Percentiles rank a stretch among this genome's conserved stretches.
Evolutionary conservation across 2,888 invertebrate species (phyloP).

Genomic region (Ectemnius lituratus): DNA sequence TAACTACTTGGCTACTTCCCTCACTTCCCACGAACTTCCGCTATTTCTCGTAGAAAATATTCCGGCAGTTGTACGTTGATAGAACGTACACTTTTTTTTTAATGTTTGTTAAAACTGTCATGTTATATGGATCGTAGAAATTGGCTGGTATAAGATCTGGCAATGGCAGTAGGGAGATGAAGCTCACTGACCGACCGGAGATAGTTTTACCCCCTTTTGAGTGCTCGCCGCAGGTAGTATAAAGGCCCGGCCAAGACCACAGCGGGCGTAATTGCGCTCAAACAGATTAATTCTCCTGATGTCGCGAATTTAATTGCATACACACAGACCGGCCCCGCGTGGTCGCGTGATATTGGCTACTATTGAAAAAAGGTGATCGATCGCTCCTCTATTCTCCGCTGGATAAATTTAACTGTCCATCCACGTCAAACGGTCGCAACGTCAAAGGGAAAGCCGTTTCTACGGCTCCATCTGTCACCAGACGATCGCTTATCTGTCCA

Average conservation of each 20-base stretch:
- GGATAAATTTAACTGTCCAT: constrained; percentile 66
- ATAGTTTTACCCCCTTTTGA: neutral
- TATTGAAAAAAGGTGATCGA: constrained; percentile 53
- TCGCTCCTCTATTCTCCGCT: constrained; percentile 57
- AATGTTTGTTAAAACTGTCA: too few species aligned
- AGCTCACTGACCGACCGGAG: neutral
- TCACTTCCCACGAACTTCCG: neutral
- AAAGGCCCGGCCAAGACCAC: neutral
- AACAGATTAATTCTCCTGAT: constrained; percentile 49
- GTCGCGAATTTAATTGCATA: constrained; percentile 57
- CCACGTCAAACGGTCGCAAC: constrained; percentile 60
- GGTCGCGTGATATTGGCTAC: constrained; percentile 47
- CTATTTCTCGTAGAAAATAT: too few species aligned
- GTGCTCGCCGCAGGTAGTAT: neutral
- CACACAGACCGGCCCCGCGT: constrained; percentile 30
- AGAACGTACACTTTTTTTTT: too few species aligned
- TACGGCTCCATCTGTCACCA: constrained; percentile 55
- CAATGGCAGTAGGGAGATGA: neutral
- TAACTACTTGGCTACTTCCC: constrained; percentile 9
- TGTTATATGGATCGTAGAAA: too few species aligned
- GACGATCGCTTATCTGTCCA: constrained; percentile 54
- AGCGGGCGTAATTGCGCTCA: constrained; percentile 30
- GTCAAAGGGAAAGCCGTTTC: constrained; percentile 62
- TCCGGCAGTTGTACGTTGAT: too few species aligned
- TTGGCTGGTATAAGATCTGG: too few species aligned